A percentile compares a stretch with the other conserved stretches of the same genome.
phyloP scores from a whole-genome alignment of 2,888 invertebrate species.

The Leptura quadrifasciata region DNA sequence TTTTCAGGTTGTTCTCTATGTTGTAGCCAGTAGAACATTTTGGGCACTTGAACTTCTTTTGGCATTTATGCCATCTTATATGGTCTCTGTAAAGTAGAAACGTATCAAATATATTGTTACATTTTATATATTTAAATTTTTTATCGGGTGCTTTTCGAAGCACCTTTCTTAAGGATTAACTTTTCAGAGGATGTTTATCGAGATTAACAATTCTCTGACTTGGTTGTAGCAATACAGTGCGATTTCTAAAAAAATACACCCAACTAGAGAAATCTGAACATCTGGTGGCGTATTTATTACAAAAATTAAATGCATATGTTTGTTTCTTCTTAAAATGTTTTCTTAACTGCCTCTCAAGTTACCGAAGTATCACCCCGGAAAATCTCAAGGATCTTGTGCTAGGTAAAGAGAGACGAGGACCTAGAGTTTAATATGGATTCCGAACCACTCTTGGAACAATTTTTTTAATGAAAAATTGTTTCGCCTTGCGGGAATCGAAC shows the following conservation, averaged over 20 bases:
- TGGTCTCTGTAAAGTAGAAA: slow-evolving; percentile 65
- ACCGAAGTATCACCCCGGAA: too few species aligned
- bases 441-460: background rate
- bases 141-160: slow-evolving; percentile 2
- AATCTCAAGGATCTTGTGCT: too few species aligned
- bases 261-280: slow-evolving; percentile 55
- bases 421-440: too few species aligned
- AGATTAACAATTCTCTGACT: background rate
- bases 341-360: too few species aligned
- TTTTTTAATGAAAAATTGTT: too few species aligned
- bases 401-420: too few species aligned
- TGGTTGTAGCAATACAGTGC: slow-evolving; percentile 17
- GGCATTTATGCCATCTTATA: slow-evolving; percentile 65
- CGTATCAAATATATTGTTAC: slow-evolving; percentile 64
- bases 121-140: slow-evolving; percentile 63
- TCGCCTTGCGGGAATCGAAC: too few species aligned
- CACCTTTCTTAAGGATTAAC: background rate
- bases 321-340: too few species aligned
- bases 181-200: background rate
- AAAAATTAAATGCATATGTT: too few species aligned
- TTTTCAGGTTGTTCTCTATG: slow-evolving; percentile 70
- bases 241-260: slow-evolving; percentile 52
- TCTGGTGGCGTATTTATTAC: too few species aligned
- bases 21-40: slow-evolving; percentile 69
- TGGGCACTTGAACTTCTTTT: slow-evolving; percentile 69